Evolutionary conservation across 2,113 vertebrate species (phyloP), one percentile per base, ranked within the genome.

Genomic region (Ammodytes marinus): DNA sequence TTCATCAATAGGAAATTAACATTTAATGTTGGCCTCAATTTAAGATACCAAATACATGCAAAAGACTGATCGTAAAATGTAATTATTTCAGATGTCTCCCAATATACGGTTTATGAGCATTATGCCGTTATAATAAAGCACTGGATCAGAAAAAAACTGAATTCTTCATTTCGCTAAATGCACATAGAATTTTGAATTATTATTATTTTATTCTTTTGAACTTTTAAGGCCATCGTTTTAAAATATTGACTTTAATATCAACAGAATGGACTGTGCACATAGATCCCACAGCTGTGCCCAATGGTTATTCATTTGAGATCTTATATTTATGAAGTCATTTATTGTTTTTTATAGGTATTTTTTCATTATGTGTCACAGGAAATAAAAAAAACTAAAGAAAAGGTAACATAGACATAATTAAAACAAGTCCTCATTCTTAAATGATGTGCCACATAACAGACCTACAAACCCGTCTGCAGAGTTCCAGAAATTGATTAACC

Each of bases 401-500:
- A 46, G 8, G 7, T 12, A 40, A 47, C 12, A 69, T 8, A 60
- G 6, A 60, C 1, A 71, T 55, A 4, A 58, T 52, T 39, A 19
- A 73, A 69, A 57, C 5, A 46, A 70, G 39, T 17, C 14, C 54
- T 50, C 4, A 53, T 71, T 45, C 35, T 3, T 57, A 35, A 52
- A 35, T 10, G 13, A 70, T 73, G 14, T 54, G 8, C 39, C 39
- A 14, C 65, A 47, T 27, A 69, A 73, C 58, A 73, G 53, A 81
- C 27, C 57, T 17, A 15, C 63, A 46, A 70, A 64, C 55, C 55
- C 53, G 66, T 74, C 39, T 68, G 67, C 43, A 52, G n/a, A 80
- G 27, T 61, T 73, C 58, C 60, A 69, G 63, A 71, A n/a, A 77
- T 69, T 82, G 47, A 79, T 81, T 85, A 88, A 86, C 63, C 73